Base-by-base conservation (phyloP, 2,888 invertebrate species). In the Desoria tigrina region DNA sequence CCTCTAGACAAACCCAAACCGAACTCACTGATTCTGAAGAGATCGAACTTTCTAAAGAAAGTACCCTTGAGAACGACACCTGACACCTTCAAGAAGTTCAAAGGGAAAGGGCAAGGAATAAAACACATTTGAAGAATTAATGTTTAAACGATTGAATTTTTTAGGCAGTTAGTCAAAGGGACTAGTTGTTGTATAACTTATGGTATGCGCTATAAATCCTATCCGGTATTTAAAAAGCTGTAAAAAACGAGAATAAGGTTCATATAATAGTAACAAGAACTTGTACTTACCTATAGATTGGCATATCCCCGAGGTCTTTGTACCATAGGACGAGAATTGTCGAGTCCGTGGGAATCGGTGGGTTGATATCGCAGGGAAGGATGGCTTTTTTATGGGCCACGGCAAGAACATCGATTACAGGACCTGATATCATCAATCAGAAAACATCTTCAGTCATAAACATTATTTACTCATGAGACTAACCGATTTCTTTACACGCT, bases 241-340 rank as follows among this genome's bases (percentile, higher is more conserved):
- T 45, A 45, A 21, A 45, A 45, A 45, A 45, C 32, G 45, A 16
- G 21, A 45, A 45, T 16, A 21, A 21, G 21, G 4, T 45, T 7
- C 32, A 7, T 32, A 32, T 32, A n/a, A n/a, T n/a, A 16, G n/a
- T 6, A 45, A 3, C 21, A 11, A 16, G 21, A 21, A n/a, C 21
- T 45, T 42, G n/a, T 14, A 66, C 76, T 76, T 79, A 92, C 92
- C 92, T 93, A 84, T 92, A 94, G 78, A 94, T 90, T 70, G 93
- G 92, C 70, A 88, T 86, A 74, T 85, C 84, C 61, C 78, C 78
- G 80, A 92, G 91, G 79, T 90, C 90, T 81, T 92, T 92, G 81
- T 93, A 94, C 93, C 93, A 94, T 60, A 92, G 90, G 77, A 93
- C 91, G 59, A 94, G 85, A 54, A 91, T 85, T 67, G 91, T 87